phyloP scores from a whole-genome alignment of 2,888 invertebrate species.

The Rutpela maculata region DNA sequence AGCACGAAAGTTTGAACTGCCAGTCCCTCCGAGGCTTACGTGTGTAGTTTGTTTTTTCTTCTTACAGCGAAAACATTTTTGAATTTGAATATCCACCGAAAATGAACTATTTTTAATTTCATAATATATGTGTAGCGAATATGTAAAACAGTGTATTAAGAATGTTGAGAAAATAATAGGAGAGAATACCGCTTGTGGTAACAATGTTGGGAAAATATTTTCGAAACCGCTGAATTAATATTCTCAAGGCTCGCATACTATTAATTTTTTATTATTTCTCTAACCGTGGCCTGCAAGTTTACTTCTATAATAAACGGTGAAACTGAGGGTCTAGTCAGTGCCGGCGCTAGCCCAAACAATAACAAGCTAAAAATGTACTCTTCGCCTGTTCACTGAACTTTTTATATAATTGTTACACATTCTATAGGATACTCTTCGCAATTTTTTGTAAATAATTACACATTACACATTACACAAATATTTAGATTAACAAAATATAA shows the following conservation, averaged over 20 bases:
- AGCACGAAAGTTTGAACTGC: constrained; percentile 8
- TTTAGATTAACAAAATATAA: no score
- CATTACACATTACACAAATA: no score
- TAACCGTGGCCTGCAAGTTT: constrained; percentile 4
- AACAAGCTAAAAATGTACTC: no score
- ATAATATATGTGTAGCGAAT: constrained; percentile 12
- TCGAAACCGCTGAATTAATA: constrained; percentile 53
- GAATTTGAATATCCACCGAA: constrained; percentile 28
- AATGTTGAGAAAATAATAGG: constrained; percentile 45
- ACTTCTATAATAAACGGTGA: neutral
- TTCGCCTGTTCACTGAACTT: no score
- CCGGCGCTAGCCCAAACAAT: no score
- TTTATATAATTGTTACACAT: no score
- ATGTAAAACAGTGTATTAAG: constrained; percentile 26
- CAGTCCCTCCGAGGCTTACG: constrained; percentile 5
- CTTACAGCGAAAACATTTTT: constrained; percentile 14
- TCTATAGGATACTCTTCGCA: no score
- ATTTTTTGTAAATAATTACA: no score
- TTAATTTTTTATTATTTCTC: constrained; percentile 24
- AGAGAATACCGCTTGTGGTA: constrained; percentile 35
- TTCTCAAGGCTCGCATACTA: constrained; percentile 54
- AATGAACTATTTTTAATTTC: constrained; percentile 30
- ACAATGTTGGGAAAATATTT: constrained; percentile 61
- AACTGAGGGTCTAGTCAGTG: neutral
- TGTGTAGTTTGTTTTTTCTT: constrained; percentile 21